phyloP scores from a whole-genome alignment of 2,797 vertebrate species.

The Halcyon chelicuti region DNA sequence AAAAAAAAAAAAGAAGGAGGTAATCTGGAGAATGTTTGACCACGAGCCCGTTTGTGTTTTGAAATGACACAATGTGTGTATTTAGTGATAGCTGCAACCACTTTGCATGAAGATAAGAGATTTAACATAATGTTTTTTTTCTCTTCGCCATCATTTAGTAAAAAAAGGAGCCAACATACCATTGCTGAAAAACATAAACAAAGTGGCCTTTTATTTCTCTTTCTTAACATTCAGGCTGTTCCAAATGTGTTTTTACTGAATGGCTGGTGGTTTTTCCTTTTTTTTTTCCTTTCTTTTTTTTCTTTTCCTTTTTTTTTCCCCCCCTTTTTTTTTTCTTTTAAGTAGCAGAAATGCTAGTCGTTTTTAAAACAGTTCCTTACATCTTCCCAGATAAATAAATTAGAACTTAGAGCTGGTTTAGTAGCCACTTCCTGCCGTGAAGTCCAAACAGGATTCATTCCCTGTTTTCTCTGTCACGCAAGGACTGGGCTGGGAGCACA shows the following conservation, averaged over 20 bases:
- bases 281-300: too few species aligned
- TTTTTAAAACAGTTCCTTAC: slow-evolving; percentile 50
- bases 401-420: slow-evolving; percentile 48
- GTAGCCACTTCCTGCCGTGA: slow-evolving; percentile 58
- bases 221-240: neutral
- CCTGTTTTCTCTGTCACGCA: slow-evolving; percentile 62
- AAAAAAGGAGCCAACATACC: slow-evolving; percentile 45
- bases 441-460: slow-evolving; percentile 48
- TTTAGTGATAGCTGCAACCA: slow-evolving; percentile 59
- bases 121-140: slow-evolving; percentile 35
- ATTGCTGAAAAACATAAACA: slow-evolving; percentile 55
- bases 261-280: neutral
- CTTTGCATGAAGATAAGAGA: slow-evolving; percentile 51
- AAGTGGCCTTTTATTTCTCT: slow-evolving; percentile 43
- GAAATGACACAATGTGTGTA: slow-evolving; percentile 69
- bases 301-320: too few species aligned
- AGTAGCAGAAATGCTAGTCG: slow-evolving; percentile 15
- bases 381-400: slow-evolving; percentile 63
- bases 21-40: slow-evolving; percentile 66
- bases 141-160: neutral
- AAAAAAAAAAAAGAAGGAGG: neutral
- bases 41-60: neutral
- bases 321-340: neutral
- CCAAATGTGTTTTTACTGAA: slow-evolving; percentile 49
- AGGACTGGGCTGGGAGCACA: neutral